Evolutionary conservation across 2,797 vertebrate species (phyloP).

Genomic region (Mormyrus proboscirostris): DNA sequence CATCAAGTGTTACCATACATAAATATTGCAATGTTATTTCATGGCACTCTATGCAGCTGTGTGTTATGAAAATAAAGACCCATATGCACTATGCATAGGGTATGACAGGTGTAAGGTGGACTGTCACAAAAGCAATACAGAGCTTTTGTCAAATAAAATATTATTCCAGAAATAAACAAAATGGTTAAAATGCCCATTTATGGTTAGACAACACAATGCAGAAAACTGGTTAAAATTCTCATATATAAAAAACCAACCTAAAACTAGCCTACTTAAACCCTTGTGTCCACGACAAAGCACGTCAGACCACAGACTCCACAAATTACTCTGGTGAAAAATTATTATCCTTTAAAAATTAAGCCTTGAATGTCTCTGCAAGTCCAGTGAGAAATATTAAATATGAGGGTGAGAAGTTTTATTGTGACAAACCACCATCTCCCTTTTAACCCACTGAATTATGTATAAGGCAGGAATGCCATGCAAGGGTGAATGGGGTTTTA

Average conservation of each 20-base stretch:
- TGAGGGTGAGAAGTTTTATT: background rate
- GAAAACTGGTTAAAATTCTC: background rate
- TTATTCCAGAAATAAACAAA: background rate
- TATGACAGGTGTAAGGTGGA: background rate
- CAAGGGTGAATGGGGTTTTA: background rate
- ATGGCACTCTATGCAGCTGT: background rate
- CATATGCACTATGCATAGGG: background rate
- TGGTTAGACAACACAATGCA: background rate
- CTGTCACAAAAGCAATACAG: background rate
- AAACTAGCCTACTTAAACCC: background rate
- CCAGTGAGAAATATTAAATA: background rate
- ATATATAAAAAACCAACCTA: background rate
- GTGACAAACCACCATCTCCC: background rate
- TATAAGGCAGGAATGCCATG: background rate
- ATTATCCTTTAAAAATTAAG: background rate
- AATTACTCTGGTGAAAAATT: background rate
- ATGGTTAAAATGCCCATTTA: background rate
- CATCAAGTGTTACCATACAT: background rate
- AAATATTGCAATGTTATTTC: background rate
- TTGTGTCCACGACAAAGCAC: background rate
- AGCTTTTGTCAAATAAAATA: background rate
- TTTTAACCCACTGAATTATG: background rate
- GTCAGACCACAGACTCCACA: background rate
- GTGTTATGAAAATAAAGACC: background rate
- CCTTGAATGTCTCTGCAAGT: background rate